Percentiles rank a stretch among this genome's conserved stretches.
phyloP scores from a whole-genome alignment of 2,888 invertebrate species.

The Allolobophora icterica region DNA sequence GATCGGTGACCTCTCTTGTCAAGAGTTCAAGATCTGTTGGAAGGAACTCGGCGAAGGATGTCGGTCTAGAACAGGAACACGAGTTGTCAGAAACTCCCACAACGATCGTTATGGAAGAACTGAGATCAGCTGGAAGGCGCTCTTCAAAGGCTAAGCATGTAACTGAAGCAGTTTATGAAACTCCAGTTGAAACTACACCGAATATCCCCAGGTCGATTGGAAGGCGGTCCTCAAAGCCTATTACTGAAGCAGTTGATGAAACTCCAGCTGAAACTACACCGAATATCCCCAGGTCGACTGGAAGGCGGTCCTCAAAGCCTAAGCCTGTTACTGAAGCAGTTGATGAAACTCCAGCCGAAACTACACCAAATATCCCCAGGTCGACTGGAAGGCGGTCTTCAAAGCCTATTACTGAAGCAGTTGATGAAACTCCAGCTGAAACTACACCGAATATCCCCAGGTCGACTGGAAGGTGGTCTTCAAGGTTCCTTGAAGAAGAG shows the following conservation, averaged over 20 bases:
- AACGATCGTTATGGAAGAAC: not conserved
- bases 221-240: not conserved
- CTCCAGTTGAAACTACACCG: not conserved
- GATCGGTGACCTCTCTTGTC: not conserved
- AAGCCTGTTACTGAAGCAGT: not conserved
- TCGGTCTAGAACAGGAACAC: not conserved
- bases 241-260: not conserved
- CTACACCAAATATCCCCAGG: not conserved
- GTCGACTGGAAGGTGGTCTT: conserved; percentile 40
- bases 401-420: not conserved
- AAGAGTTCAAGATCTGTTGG: conserved; percentile 2
- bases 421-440: not conserved
- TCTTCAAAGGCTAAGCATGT: not conserved
- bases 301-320: not conserved
- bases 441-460: not conserved
- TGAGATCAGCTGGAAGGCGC: not conserved
- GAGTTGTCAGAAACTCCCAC: not conserved
- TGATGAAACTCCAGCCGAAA: not conserved
- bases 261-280: not conserved
- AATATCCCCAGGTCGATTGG: conserved; percentile 18
- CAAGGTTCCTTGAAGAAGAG: conserved; percentile 35
- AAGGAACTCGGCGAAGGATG: not conserved
- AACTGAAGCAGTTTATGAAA: not conserved
- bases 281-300: not conserved
- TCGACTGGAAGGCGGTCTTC: conserved; percentile 20